These are phyloP conservation scores for Acanthosepion esculentum DNA, from an alignment of 2,888 invertebrate species.

Conservation along the genomic window DNA sequence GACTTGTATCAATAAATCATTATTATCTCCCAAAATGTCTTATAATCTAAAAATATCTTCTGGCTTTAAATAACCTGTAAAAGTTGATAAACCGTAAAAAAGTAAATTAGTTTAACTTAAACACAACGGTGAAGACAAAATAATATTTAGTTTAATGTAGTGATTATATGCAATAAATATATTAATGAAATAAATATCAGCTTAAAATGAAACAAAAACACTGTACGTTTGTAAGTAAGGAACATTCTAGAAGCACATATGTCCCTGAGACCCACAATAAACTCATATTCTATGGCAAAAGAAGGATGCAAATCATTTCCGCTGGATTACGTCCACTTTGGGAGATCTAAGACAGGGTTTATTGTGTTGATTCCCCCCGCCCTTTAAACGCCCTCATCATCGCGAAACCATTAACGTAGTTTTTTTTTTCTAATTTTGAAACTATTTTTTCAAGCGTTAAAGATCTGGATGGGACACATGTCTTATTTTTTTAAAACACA, in stretches of 20 bases:
- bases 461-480: neutral
- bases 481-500: neutral
- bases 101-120: too few species aligned
- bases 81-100: too few species aligned
- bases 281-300: neutral
- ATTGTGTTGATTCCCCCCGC: neutral
- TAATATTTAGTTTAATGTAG: neutral
- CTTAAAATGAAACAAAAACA: neutral
- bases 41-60: too few species aligned
- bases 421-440: neutral
- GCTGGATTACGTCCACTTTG: too few species aligned
- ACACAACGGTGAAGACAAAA: too few species aligned
- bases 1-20: too few species aligned
- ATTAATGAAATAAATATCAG: neutral
- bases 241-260: neutral
- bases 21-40: too few species aligned
- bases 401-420: neutral
- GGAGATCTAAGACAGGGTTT: too few species aligned
- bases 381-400: neutral
- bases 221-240: neutral
- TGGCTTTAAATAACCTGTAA: too few species aligned
- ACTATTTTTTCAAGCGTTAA: neutral
- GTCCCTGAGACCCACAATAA: neutral
- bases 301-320: too few species aligned
- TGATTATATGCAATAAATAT: too few species aligned